Percentiles rank a stretch among this genome's conserved stretches.
These are phyloP conservation scores for Pampusana beccarii DNA, from an alignment of 2,113 vertebrate species.

Conservation along the genomic window DNA sequence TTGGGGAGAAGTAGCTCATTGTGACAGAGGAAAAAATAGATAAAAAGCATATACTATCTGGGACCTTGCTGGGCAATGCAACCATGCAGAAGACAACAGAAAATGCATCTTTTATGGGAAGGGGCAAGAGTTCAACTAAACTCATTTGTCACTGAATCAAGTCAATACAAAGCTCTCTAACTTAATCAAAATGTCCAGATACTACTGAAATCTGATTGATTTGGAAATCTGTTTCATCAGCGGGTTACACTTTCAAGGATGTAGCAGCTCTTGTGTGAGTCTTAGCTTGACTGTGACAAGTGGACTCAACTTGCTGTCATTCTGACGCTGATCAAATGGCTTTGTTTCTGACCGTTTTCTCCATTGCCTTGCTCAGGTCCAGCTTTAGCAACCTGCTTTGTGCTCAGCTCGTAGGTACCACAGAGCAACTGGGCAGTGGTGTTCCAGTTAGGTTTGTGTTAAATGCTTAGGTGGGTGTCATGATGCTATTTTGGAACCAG, in stretches of 20 bases:
- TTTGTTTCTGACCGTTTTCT: background rate
- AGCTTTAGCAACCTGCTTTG: background rate
- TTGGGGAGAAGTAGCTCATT: background rate
- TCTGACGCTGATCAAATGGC: background rate
- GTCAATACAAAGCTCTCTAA: background rate
- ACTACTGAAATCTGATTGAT: background rate
- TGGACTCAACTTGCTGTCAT: background rate
- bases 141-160: background rate
- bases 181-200: background rate
- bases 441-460: background rate
- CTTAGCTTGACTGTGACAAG: background rate
- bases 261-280: background rate
- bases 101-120: background rate
- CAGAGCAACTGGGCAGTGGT: background rate
- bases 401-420: rapidly evolving
- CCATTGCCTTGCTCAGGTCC: background rate
- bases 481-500: background rate
- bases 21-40: background rate
- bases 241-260: background rate
- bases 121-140: background rate
- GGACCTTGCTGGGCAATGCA: background rate
- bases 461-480: background rate
- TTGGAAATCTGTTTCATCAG: background rate
- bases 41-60: background rate
- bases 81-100: background rate